phyloP scores from a whole-genome alignment of 2,888 invertebrate genomes.

The Malthinus flaveolus region DNA sequence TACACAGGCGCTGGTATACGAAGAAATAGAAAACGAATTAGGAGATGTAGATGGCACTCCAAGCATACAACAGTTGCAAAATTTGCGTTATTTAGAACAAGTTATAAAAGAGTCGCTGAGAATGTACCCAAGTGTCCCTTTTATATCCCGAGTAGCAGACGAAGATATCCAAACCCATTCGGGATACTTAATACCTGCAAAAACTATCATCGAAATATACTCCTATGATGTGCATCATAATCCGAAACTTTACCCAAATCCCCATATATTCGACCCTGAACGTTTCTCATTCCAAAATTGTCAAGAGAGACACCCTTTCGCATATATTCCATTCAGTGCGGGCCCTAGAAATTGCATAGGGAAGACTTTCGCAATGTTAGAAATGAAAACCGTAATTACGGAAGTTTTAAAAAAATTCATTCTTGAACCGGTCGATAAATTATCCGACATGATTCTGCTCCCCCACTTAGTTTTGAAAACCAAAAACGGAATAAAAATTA shows the following conservation, averaged over 20 bases:
- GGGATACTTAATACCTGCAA: conserved; percentile 56
- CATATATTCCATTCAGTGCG: conserved; percentile 70
- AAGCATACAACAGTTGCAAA: conserved; percentile 60
- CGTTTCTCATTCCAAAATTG: conserved; percentile 67
- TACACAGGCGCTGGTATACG: conserved; percentile 49
- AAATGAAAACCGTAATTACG: conserved; percentile 58
- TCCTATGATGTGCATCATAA: conserved; percentile 69
- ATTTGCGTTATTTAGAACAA: conserved; percentile 66
- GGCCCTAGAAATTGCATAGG: conserved; percentile 72
- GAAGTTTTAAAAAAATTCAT: too few relatives aligned
- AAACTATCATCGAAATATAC: conserved; percentile 58
- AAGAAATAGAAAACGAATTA: conserved; percentile 54
- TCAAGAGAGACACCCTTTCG: conserved; percentile 61
- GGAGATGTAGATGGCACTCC: conserved; percentile 55
- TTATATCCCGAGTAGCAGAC: conserved; percentile 58
- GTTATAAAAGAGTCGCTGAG: conserved; percentile 68
- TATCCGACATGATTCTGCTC: too few relatives aligned
- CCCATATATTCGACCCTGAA: conserved; percentile 70
- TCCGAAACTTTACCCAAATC: conserved; percentile 65
- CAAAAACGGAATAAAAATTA: too few relatives aligned
- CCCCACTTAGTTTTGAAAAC: too few relatives aligned
- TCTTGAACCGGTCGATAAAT: too few relatives aligned
- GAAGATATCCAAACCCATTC: conserved; percentile 38
- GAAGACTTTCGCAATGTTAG: conserved; percentile 68
- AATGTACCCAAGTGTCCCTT: conserved; percentile 68